A percentile compares a stretch with the other conserved stretches of the same genome.
Conservation (phyloP, 2,113 vertebrate species). For the Tyrannus savana region DNA sequence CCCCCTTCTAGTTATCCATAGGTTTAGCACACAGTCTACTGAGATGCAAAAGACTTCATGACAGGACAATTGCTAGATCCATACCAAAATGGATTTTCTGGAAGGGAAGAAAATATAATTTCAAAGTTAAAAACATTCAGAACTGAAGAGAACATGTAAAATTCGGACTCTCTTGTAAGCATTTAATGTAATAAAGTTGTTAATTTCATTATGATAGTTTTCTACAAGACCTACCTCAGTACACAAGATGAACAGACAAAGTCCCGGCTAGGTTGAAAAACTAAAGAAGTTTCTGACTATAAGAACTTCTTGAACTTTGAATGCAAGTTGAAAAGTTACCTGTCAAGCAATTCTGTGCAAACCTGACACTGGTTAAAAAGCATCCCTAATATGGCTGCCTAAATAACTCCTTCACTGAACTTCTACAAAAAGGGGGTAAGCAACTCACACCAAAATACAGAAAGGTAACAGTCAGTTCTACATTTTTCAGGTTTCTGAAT, state of each 20-base stretch:
- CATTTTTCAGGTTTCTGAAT: background rate
- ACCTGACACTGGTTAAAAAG: background rate
- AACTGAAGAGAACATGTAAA: background rate
- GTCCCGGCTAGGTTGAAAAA: background rate
- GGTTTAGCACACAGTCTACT: background rate
- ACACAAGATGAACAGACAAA: background rate
- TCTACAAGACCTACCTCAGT: background rate
- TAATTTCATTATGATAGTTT: background rate
- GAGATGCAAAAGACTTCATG: background rate
- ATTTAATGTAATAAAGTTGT: background rate
- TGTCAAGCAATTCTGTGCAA: background rate
- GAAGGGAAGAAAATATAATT: background rate
- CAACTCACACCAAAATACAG: background rate
- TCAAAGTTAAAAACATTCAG: background rate
- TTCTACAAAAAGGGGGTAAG: background rate
- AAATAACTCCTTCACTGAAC: rapidly evolving
- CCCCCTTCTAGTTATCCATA: background rate
- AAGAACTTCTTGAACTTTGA: background rate
- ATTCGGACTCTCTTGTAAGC: background rate
- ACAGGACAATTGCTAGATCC: background rate
- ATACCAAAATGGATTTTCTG: background rate
- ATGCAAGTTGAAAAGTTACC: background rate
- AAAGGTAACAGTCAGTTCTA: background rate
- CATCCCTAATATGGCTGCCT: background rate
- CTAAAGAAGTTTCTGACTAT: background rate